Conservation (phyloP, 2,113 vertebrate species). For the Anoura caudifer region DNA sequence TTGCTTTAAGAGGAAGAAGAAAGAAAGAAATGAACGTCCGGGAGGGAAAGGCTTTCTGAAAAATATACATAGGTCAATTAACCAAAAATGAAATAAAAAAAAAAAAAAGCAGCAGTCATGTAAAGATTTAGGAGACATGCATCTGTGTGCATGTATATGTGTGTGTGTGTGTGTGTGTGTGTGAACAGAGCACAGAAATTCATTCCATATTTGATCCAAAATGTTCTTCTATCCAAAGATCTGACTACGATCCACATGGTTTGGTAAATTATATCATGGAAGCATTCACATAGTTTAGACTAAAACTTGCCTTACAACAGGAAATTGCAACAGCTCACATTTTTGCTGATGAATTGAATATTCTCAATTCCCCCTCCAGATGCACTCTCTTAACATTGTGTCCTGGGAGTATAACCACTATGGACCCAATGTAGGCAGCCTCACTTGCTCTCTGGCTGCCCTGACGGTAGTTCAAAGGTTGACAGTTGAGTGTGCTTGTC, state of each 20-base stretch:
- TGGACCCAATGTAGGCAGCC: neutral
- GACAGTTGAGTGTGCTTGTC: rapidly evolving
- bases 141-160: neutral
- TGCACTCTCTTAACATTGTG: neutral
- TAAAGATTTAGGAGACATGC: neutral
- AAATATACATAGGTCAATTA: neutral
- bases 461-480: neutral
- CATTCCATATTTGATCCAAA: neutral
- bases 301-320: neutral
- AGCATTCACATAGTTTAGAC: neutral
- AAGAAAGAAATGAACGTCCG: neutral
- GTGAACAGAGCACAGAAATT: neutral
- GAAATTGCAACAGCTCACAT: neutral
- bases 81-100: neutral
- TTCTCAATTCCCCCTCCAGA: neutral
- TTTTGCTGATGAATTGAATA: neutral
- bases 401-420: neutral
- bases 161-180: neutral
- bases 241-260: neutral
- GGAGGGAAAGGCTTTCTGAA: neutral
- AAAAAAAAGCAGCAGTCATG: neutral
- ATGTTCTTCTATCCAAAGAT: neutral
- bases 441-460: neutral
- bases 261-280: neutral
- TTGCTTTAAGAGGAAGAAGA: too few relatives aligned